Percentiles rank a stretch among this genome's conserved stretches.
Conservation (phyloP, 1,140 invertebrate species). For the Drosophila sturtevanti region DNA sequence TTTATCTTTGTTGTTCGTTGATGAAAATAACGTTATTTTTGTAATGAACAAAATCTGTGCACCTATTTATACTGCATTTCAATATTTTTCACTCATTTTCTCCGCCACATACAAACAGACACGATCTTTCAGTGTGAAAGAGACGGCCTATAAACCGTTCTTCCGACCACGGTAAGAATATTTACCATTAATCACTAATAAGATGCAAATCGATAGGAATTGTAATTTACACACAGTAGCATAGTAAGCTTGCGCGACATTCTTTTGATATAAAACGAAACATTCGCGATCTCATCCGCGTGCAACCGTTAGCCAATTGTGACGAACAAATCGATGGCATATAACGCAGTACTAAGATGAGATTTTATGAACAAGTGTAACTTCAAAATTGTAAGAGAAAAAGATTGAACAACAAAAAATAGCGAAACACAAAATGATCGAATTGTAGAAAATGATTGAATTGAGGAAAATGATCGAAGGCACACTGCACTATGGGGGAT, state of each 20-base stretch:
- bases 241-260: neutral
- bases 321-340: too few species aligned
- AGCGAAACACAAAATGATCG: too few species aligned
- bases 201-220: constrained; percentile 15
- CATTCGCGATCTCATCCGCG: neutral
- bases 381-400: too few species aligned
- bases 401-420: too few species aligned
- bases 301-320: too few species aligned
- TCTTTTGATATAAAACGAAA: neutral
- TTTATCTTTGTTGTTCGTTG: constrained; percentile 61
- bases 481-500: too few species aligned
- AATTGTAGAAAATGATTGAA: too few species aligned
- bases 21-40: constrained; percentile 47
- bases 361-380: too few species aligned
- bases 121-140: constrained; percentile 45
- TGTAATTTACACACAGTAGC: constrained; percentile 10
- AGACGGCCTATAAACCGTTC: constrained; percentile 12
- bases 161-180: constrained; percentile 6
- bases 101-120: constrained; percentile 1
- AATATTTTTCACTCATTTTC: constrained; percentile 2
- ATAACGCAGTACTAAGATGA: too few species aligned
- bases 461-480: too few species aligned
- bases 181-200: constrained; percentile 17
- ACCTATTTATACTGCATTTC: constrained; percentile 13
- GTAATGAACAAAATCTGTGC: constrained; percentile 9